Conservation (phyloP, 1,140 invertebrate genomes). For the Batillaria attramentaria region DNA sequence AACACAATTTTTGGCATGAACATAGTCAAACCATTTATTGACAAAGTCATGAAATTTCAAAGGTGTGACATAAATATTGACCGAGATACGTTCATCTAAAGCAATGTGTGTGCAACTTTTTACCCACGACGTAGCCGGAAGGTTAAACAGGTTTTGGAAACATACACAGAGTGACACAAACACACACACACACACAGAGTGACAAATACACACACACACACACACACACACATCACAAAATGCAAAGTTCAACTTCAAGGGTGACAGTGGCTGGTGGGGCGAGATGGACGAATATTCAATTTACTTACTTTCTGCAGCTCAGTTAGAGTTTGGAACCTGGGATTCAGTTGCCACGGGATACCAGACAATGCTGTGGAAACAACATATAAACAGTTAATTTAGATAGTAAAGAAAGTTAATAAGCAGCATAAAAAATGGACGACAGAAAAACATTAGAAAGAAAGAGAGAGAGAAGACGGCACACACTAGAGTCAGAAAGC, state of each 20-base stretch:
- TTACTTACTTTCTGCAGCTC: constrained; percentile 48
- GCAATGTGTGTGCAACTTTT: no score
- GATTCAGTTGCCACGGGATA: constrained; percentile 55
- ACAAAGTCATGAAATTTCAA: neutral
- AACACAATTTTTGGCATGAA: neutral
- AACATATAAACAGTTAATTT: neutral
- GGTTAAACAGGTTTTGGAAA: neutral
- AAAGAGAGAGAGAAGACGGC: constrained; percentile 15
- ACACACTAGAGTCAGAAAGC: neutral
- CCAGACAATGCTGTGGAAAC: constrained; percentile 49
- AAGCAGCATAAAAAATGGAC: neutral
- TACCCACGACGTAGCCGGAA: no score
- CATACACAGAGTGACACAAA: neutral
- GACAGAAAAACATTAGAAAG: neutral
- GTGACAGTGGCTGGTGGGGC: neutral
- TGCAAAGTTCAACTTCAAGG: no score
- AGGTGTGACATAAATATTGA: neutral
- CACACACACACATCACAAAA: neutral
- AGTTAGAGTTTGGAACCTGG: constrained; percentile 41
- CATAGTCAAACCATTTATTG: neutral
- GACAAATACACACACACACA: neutral
- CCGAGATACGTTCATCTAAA: no score
- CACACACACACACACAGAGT: neutral
- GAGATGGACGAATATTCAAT: neutral
- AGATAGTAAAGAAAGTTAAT: neutral